A percentile compares a stretch with the other conserved stretches of the same genome.
These are phyloP conservation scores for Phoebastria nigripes DNA, from an alignment of 2,797 vertebrate genomes.

Conservation along the genomic window DNA sequence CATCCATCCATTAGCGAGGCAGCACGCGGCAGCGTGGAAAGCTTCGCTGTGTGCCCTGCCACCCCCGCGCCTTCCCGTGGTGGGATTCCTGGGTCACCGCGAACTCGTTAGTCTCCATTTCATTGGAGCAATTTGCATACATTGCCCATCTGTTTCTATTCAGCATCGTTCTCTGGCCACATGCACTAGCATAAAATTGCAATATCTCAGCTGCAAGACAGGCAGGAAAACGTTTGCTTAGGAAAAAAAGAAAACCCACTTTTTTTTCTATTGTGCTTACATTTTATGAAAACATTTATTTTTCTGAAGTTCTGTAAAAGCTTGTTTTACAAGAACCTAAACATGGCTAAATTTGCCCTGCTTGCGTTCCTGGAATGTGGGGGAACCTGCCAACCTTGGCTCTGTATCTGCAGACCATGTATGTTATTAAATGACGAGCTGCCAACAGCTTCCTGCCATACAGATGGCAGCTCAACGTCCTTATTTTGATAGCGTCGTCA, in stretches of 20 bases:
- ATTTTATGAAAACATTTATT: neutral
- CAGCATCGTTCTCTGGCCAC: neutral
- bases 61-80: neutral
- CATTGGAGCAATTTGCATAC: neutral
- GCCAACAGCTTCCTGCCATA: neutral
- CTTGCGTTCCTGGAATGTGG: neutral
- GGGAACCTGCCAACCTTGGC: neutral
- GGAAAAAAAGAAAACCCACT: neutral
- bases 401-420: neutral
- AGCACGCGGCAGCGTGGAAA: fast-evolving
- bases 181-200: neutral
- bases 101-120: neutral
- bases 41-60: neutral
- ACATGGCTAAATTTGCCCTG: neutral
- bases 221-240: neutral
- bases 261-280: neutral
- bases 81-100: neutral
- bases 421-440: neutral
- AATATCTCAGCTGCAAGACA: neutral
- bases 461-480: neutral
- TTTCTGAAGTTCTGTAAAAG: neutral
- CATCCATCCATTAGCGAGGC: neutral
- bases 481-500: neutral
- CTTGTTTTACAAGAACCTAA: neutral
- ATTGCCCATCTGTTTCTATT: constrained; percentile 29